phyloP scores from a whole-genome alignment of 2,888 invertebrate species.

The Heliconius cydno region DNA sequence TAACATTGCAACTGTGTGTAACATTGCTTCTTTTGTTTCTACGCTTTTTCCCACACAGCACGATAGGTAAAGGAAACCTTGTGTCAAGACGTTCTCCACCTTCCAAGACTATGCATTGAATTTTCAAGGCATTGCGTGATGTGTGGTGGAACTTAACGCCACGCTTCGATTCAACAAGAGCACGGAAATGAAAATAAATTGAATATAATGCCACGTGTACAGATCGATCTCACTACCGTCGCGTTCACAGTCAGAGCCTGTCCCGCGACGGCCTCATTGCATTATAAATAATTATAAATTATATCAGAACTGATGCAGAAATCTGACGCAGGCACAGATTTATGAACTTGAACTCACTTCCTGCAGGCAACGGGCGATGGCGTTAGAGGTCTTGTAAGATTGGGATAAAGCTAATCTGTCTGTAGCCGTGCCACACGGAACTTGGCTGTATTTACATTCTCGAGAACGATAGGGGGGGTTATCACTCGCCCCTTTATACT shows the following conservation, averaged over 20 bases:
- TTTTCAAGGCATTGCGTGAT: too few species aligned
- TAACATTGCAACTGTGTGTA: too few species aligned
- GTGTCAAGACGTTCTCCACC: not conserved
- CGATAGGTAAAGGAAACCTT: not conserved
- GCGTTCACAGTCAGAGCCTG: not conserved
- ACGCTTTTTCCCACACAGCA: not conserved
- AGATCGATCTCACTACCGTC: too few species aligned
- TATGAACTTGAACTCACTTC: slow-evolving; percentile 21
- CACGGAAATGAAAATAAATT: too few species aligned
- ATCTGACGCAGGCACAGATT: slow-evolving; percentile 10
- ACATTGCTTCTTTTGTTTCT: too few species aligned
- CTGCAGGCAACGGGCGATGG: slow-evolving; percentile 16
- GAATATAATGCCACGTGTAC: too few species aligned
- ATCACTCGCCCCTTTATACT: slow-evolving; percentile 64
- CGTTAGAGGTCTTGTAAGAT: slow-evolving; percentile 37
- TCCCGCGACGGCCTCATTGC: not conserved
- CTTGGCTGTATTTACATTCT: slow-evolving; percentile 62
- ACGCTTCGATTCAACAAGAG: too few species aligned
- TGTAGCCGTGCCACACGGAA: slow-evolving; percentile 46
- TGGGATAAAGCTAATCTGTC: slow-evolving; percentile 37
- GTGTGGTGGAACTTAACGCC: too few species aligned
- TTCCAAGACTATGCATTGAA: too few species aligned
- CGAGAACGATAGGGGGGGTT: slow-evolving; percentile 62
- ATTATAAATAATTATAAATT: not conserved
- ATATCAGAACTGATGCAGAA: not conserved